Evolutionary conservation across 2,888 invertebrate species (phyloP).

Genomic region (Xestia sexstrigata): DNA sequence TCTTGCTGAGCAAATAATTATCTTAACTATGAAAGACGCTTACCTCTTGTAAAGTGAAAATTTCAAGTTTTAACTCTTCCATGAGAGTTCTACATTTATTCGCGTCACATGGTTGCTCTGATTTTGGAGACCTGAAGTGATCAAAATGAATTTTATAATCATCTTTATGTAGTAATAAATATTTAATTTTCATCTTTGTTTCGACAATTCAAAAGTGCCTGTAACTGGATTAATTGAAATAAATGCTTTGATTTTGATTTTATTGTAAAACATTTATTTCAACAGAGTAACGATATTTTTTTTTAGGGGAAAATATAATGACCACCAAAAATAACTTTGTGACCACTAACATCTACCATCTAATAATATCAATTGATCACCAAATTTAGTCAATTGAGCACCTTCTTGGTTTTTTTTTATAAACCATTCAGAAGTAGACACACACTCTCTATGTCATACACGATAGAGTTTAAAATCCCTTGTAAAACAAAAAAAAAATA

Average conservation of each 20-base stretch:
- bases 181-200: too few species aligned
- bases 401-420: too few species aligned
- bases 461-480: background rate
- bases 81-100: constrained; percentile 80
- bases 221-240: too few species aligned
- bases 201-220: too few species aligned
- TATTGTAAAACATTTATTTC: background rate
- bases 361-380: too few species aligned
- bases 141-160: background rate
- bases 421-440: too few species aligned
- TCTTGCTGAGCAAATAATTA: background rate
- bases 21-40: constrained; percentile 3
- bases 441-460: background rate
- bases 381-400: too few species aligned
- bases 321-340: too few species aligned
- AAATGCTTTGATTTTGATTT: too few species aligned
- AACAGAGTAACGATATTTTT: background rate
- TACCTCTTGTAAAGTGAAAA: constrained; percentile 79
- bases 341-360: too few species aligned
- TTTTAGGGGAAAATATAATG: too few species aligned
- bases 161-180: too few species aligned
- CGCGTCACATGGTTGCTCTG: constrained; percentile 74
- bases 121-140: constrained; percentile 50
- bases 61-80: constrained; percentile 80
- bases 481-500: background rate